Evolutionary conservation across 2,888 invertebrate genomes (phyloP).

Genomic region (Oasisia sp.): DNA sequence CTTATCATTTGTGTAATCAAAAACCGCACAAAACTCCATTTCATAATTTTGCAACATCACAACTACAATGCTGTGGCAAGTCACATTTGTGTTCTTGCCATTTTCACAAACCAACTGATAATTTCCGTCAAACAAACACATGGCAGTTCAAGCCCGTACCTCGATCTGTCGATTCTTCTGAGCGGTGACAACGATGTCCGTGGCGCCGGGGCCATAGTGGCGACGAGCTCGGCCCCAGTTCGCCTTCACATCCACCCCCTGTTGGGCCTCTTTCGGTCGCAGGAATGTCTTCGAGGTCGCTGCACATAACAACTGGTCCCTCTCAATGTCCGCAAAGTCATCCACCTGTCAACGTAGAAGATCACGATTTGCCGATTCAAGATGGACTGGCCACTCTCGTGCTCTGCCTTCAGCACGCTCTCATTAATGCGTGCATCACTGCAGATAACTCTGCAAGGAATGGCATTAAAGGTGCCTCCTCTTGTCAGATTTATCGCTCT

Average conservation of each 20-base stretch:
- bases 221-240: constrained; percentile 64
- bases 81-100: background rate
- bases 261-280: constrained; percentile 47
- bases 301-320: constrained; percentile 62
- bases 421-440: too few species aligned
- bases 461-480: too few species aligned
- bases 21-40: too few species aligned
- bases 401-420: too few species aligned
- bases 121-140: background rate
- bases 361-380: background rate
- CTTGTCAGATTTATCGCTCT: too few species aligned
- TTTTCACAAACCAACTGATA: background rate
- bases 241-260: constrained; percentile 63
- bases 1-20: too few species aligned
- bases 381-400: too few species aligned
- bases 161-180: constrained; percentile 57
- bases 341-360: constrained; percentile 48
- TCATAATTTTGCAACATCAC: too few species aligned
- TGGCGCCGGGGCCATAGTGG: constrained; percentile 60
- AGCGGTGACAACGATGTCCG: constrained; percentile 59
- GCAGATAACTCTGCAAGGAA: too few species aligned
- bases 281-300: constrained; percentile 59
- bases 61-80: too few species aligned
- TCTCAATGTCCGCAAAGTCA: constrained; percentile 55
- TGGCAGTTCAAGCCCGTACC: constrained; percentile 45